Evolutionary conservation across 2,888 invertebrate species (phyloP), one percentile per base, ranked within the genome.

Genomic region (Drosophila greeni): DNA sequence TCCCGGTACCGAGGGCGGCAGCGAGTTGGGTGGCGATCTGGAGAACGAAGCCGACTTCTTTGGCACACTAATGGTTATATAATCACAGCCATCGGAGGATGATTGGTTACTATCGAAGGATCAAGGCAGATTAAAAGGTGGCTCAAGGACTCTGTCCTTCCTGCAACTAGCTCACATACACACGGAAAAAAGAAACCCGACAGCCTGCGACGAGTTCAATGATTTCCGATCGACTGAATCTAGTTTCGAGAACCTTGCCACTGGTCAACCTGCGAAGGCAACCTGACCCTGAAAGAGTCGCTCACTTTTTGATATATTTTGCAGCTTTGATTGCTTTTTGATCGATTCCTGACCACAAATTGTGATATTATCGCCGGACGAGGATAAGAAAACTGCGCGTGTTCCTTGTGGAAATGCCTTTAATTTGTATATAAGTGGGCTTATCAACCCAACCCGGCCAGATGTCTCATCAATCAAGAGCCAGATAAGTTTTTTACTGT

Each of bases 41-140:
- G 85, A 75, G 54, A 83, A 82, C 6, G 86, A 86, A 24, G 78
- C 77, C 18, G 86, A 85, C 62, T 85, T 86, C 62, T 80, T 82
- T 20, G 78, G 81, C 36, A 68, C 70, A 54, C 70, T 79, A 67
- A 79, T 69, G 40, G 72, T 56, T 36, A 83, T 78, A 45, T 72
- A 75, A 71, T 85, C 86, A 43, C 74, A 74, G 52, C 73, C 77
- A 42, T 83, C 79, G 59, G 64, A 74, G 52, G 77, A 64, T 55
- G 61, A 57, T 64, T 74, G 72, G 60, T 67, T 76, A 59, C 86
- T 86, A 26, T 18, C 23, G 14, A 29, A 8, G 43, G 37, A 47
- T 9, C 43, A 47, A 34, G 20, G 8, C 43, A 1, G 16, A 11
- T 40, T 34, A 49, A 14, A 14, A 24, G 40, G 29, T 33, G 40